Evolutionary conservation across 2,888 invertebrate species (phyloP), one percentile per base, ranked within the genome.

Genomic region (Chouioia cunea): DNA sequence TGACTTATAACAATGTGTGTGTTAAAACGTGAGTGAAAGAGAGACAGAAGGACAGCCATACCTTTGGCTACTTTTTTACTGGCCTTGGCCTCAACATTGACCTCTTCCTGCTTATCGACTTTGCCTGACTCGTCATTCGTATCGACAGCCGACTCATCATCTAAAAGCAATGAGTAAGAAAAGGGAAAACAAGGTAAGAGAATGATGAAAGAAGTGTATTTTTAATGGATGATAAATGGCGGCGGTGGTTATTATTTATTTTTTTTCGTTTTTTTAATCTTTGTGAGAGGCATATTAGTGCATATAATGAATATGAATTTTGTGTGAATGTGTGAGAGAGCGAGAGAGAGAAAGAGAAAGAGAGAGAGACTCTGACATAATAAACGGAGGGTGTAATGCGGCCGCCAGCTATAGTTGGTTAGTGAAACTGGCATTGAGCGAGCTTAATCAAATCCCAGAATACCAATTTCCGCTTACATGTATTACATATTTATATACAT

Each of bases 101-200:
- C 73, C 66, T 73, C 73, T 67, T 73, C 73, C 47, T 70, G 66
- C 65, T 73, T 73, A 64, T 73, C 73, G 70, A 70, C 73, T 68
- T 70, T 73, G 57, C 70, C 70, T 70, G 73, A 56, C 54, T 73
- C 73, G 67, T 70, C 73, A 68, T 65, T 73, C 63, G 36, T 36
- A 36, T 36, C 36, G 16, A 70, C 73, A 60, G 73, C 73, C 20
- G 73, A 65, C 73, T 73, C 70, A 73, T 73, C 73, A 73, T 73
- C 73, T 73, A 73, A 70, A 73, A 73, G 70, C 73, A 73, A 73
- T 70, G 73, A 73, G 73, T 70, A 70, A 70, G 70, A 73, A 43
- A 36, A 70, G 66, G 73, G 70, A 73, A 70, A 66, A 68, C 16
- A 70, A 70, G 63, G 65, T 66, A 43, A 47, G 62, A 65, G 70